Evolutionary conservation across 2,113 vertebrate species (phyloP).

Genomic region (Struthidea cinerea): DNA sequence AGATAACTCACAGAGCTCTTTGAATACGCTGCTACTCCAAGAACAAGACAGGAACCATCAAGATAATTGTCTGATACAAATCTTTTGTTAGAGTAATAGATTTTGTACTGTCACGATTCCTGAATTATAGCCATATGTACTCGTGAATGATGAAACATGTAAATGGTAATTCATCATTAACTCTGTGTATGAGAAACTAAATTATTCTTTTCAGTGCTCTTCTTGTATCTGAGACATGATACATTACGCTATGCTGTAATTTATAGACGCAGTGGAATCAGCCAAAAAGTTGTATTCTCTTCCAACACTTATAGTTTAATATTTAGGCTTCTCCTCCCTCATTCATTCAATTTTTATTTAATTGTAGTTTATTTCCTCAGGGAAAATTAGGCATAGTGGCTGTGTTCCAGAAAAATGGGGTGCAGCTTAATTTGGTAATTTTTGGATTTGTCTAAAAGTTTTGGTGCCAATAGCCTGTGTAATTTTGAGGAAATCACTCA

Average conservation of each 20-base stretch:
- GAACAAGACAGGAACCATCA: constrained; percentile 58
- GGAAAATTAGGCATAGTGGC: constrained; percentile 23
- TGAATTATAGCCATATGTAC: constrained; percentile 61
- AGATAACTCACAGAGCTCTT: constrained; percentile 38
- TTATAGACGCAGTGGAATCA: constrained; percentile 19
- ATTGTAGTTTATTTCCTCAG: constrained; percentile 38
- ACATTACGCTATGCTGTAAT: constrained; percentile 32
- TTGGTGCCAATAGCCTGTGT: constrained; percentile 28
- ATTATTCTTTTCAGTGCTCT: constrained; percentile 51
- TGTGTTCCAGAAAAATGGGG: constrained; percentile 38
- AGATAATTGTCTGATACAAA: constrained; percentile 65
- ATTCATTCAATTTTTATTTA: constrained; percentile 51
- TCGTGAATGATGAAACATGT: constrained; percentile 57
- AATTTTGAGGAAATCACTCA: constrained; percentile 26
- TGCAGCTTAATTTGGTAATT: constrained; percentile 27
- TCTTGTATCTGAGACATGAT: constrained; percentile 57
- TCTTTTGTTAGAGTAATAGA: constrained; percentile 61
- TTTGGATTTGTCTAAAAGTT: constrained; percentile 24
- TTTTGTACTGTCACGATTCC: constrained; percentile 49
- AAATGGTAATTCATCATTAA: constrained; percentile 67
- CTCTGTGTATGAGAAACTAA: constrained; percentile 47
- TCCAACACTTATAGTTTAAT: constrained; percentile 39
- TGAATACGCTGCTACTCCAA: constrained; percentile 29
- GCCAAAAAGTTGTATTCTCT: constrained; percentile 47
- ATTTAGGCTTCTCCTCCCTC: constrained; percentile 31